These are phyloP conservation scores for Diabrotica virgifera DNA, from an alignment of 1,140 invertebrate genomes.

Conservation along the genomic window DNA sequence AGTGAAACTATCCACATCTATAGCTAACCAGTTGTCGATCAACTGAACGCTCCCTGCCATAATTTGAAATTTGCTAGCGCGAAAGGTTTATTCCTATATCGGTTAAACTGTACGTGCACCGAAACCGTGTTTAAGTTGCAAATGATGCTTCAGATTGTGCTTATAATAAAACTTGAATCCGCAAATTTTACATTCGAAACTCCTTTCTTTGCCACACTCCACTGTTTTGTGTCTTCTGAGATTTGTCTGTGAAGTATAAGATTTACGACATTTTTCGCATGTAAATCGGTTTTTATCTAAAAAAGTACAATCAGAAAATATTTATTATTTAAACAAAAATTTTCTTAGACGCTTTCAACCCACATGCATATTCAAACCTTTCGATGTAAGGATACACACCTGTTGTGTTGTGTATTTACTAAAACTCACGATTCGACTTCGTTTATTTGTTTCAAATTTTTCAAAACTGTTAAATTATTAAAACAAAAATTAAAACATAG, in stretches of 20 bases:
- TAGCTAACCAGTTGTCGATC: too few relatives aligned
- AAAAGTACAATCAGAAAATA: constrained; percentile 1
- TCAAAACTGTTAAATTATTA: too few relatives aligned
- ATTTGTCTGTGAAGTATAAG: constrained; percentile 54
- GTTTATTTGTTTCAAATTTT: too few relatives aligned
- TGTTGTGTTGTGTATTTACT: too few relatives aligned
- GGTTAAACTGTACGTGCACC: background rate
- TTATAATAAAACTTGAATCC: constrained; percentile 35
- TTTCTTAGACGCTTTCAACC: background rate
- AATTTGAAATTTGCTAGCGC: too few relatives aligned
- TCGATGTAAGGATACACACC: too few relatives aligned
- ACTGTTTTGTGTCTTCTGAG: constrained; percentile 54
- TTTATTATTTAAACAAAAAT: background rate
- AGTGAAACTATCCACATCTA: too few relatives aligned
- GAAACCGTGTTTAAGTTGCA: constrained; percentile 35
- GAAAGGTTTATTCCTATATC: too few relatives aligned
- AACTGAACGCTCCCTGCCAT: too few relatives aligned
- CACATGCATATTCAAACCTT: too few relatives aligned
- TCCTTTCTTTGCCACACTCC: constrained; percentile 54
- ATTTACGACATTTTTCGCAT: constrained; percentile 51
- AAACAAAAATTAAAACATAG: too few relatives aligned
- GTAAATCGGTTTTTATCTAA: constrained; percentile 29
- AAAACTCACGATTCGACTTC: too few relatives aligned
- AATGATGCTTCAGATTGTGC: constrained; percentile 40
- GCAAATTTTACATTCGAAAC: constrained; percentile 52